phyloP scores from a whole-genome alignment of 2,888 invertebrate genomes.

The Dusona sp. region DNA sequence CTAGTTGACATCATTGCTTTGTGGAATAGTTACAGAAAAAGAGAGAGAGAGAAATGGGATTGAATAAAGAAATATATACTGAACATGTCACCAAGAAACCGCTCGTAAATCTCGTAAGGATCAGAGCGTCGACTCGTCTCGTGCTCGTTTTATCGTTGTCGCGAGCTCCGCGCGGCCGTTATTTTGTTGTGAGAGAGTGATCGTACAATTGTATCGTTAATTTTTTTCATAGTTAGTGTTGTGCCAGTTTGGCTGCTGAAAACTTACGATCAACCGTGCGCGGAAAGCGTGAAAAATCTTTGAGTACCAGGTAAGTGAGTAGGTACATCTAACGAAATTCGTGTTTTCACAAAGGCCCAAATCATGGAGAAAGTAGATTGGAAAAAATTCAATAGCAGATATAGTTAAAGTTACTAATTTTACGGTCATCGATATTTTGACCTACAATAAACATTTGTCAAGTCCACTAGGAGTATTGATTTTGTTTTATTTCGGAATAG shows the following conservation, averaged over 20 bases:
- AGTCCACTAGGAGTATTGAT: no score
- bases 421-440: no score
- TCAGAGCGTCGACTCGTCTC: conserved; percentile 20
- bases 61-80: conserved; percentile 34
- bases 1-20: neutral
- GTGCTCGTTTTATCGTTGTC: conserved; percentile 14
- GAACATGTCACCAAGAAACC: conserved; percentile 37
- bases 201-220: conserved; percentile 29
- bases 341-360: neutral
- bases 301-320: no score
- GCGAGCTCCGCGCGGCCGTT: conserved; percentile 32
- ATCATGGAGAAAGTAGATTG: neutral
- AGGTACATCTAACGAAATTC: neutral
- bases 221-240: conserved; percentile 3
- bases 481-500: no score
- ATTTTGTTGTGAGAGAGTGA: conserved; percentile 26
- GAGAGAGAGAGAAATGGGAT: conserved; percentile 5
- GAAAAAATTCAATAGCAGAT: neutral
- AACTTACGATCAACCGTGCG: conserved; percentile 6
- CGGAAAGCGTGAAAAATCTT: neutral
- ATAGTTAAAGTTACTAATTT: no score
- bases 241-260: neutral
- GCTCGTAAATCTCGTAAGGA: conserved; percentile 61
- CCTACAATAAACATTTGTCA: no score
- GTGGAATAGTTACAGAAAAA: neutral